Conservation (phyloP, 2,797 vertebrate species). For the Crax fasciolata region DNA sequence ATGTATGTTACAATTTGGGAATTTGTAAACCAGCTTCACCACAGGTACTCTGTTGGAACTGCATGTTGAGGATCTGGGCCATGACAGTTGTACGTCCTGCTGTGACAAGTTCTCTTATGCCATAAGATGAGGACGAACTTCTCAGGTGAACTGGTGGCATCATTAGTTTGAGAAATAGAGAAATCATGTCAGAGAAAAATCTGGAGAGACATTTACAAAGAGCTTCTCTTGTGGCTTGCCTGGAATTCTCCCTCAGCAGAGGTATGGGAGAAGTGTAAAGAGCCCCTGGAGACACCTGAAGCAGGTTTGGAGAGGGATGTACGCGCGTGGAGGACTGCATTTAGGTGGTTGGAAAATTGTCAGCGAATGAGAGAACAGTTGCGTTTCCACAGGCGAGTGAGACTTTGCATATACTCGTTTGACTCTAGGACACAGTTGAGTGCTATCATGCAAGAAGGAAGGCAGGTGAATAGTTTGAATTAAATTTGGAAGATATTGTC, state of each 20-base stretch:
- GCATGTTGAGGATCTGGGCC: neutral
- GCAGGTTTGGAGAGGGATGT: neutral
- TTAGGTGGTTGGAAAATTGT: neutral
- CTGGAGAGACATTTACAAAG: neutral
- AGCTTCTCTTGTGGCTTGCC: neutral
- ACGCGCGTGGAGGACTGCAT: neutral
- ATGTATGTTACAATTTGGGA: neutral
- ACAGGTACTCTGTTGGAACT: neutral
- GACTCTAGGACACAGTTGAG: neutral
- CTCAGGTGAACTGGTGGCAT: neutral
- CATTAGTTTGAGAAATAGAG: neutral
- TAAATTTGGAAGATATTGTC: neutral
- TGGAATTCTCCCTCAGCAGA: neutral
- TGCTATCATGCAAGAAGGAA: neutral
- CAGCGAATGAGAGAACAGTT: neutral
- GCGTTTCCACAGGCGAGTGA: neutral
- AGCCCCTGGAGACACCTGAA: neutral
- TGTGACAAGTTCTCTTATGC: neutral
- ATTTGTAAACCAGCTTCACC: neutral
- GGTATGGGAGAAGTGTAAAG: neutral
- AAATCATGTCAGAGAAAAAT: neutral
- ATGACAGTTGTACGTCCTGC: accelerated
- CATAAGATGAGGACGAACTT: neutral
- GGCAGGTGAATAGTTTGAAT: neutral
- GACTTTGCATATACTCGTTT: neutral